phyloP scores from a whole-genome alignment of 2,888 invertebrate genomes.

The Galerucella calmariensis region DNA sequence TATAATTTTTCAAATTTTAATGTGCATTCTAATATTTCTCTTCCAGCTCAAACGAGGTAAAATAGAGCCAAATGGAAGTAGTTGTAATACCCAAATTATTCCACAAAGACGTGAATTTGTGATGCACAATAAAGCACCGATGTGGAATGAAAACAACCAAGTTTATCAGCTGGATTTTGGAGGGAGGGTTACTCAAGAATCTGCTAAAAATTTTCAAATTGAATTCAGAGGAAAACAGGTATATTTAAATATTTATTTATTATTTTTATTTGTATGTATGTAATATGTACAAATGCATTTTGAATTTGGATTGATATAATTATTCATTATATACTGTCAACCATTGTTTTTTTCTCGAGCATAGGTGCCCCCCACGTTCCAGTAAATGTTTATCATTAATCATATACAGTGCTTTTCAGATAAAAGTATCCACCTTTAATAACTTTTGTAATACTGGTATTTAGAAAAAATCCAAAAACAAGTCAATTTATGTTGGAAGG shows the following conservation, averaged over 20 bases:
- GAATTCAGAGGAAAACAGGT: constrained; percentile 97
- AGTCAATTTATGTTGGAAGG: too few relatives aligned
- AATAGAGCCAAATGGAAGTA: constrained; percentile 68
- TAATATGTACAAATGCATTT: too few relatives aligned
- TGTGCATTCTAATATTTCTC: neutral
- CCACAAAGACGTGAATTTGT: constrained; percentile 82
- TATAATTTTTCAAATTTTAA: neutral
- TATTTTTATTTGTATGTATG: too few relatives aligned
- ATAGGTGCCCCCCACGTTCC: too few relatives aligned
- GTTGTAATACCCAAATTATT: constrained; percentile 63
- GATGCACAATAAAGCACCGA: constrained; percentile 92
- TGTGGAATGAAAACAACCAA: constrained; percentile 98
- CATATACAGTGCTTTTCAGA: too few relatives aligned
- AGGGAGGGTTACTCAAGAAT: constrained; percentile 98
- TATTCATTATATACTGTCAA: too few relatives aligned
- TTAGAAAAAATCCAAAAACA: too few relatives aligned
- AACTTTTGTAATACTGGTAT: too few relatives aligned
- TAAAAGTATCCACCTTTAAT: too few relatives aligned
- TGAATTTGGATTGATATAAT: too few relatives aligned
- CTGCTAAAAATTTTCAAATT: constrained; percentile 99
- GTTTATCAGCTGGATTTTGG: constrained; percentile 99
- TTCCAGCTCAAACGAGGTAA: constrained; percentile 78
- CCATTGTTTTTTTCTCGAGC: too few relatives aligned
- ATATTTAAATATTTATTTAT: constrained; percentile 14
- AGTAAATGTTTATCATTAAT: too few relatives aligned